phyloP scores from a whole-genome alignment of 64 coral and sea anemone genomes.

The Dendronephthya gigantea region DNA sequence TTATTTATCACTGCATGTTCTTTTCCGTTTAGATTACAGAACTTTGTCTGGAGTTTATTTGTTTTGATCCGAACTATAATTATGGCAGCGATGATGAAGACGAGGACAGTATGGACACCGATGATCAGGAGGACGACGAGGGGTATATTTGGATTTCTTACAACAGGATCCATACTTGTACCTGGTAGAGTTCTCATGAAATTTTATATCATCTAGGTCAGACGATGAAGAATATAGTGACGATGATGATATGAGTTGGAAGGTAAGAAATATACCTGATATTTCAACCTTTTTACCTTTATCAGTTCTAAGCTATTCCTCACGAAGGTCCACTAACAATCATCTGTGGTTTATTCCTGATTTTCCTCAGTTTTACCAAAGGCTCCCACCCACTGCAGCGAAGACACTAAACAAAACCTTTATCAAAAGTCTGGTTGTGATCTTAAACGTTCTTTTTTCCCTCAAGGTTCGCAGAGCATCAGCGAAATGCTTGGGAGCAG shows the following conservation, averaged over 20 bases:
- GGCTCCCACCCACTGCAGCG: too few species aligned
- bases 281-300: too few species aligned
- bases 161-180: neutral
- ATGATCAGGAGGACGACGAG: slow-evolving; percentile 63
- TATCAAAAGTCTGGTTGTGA: too few species aligned
- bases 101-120: slow-evolving; percentile 52
- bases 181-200: neutral
- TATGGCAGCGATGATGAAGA: slow-evolving; percentile 91
- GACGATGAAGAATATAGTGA: slow-evolving; percentile 98
- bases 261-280: slow-evolving; percentile 43
- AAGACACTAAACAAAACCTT: too few species aligned
- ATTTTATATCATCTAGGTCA: slow-evolving; percentile 23
- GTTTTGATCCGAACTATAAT: slow-evolving; percentile 98
- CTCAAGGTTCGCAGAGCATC: slow-evolving; percentile 79
- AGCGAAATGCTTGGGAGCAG: slow-evolving; percentile 83
- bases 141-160: slow-evolving; percentile 21
- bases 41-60: slow-evolving; percentile 25
- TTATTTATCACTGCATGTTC: too few species aligned
- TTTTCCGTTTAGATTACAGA: too few species aligned
- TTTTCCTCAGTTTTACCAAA: too few species aligned
- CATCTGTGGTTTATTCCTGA: too few species aligned
- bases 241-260: slow-evolving; percentile 99
- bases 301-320: too few species aligned
- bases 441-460: neutral
- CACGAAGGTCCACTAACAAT: too few species aligned